Evolutionary conservation across 2,113 vertebrate genomes (phyloP).

Genomic region (Pelecanus crispus): DNA sequence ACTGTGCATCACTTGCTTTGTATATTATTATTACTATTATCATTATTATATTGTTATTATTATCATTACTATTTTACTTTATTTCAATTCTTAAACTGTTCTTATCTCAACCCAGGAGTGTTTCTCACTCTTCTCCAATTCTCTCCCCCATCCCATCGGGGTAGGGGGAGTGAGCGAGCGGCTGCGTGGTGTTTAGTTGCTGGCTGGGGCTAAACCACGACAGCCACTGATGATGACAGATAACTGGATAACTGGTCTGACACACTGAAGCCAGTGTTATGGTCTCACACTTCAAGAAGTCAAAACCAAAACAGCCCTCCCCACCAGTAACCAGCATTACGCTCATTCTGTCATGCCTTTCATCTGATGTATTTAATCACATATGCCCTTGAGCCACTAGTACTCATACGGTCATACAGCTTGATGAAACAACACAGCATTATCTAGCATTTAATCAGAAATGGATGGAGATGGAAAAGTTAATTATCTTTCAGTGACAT

Average conservation of each 20-base stretch:
- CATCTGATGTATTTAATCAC: not conserved
- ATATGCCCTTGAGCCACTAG: not conserved
- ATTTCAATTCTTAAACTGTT: too few relatives aligned
- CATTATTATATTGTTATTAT: too few relatives aligned
- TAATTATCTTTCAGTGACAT: not conserved
- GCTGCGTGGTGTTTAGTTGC: too few relatives aligned
- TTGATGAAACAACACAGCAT: not conserved
- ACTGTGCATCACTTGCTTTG: too few relatives aligned
- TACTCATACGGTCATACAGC: not conserved
- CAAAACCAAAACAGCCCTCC: not conserved
- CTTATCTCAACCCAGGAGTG: too few relatives aligned
- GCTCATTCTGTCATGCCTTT: not conserved
- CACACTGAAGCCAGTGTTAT: not conserved
- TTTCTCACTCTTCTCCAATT: too few relatives aligned
- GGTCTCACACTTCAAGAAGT: not conserved
- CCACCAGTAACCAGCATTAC: not conserved
- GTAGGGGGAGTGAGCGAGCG: too few relatives aligned
- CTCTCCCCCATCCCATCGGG: too few relatives aligned
- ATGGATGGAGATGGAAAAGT: not conserved
- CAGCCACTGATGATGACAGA: not conserved
- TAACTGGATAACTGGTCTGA: not conserved
- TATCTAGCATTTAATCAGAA: not conserved
- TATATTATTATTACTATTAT: too few relatives aligned
- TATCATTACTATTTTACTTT: too few relatives aligned
- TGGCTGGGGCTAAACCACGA: too few relatives aligned